phyloP scores from a whole-genome alignment of 2,888 invertebrate species.

The Beris chalybata region DNA sequence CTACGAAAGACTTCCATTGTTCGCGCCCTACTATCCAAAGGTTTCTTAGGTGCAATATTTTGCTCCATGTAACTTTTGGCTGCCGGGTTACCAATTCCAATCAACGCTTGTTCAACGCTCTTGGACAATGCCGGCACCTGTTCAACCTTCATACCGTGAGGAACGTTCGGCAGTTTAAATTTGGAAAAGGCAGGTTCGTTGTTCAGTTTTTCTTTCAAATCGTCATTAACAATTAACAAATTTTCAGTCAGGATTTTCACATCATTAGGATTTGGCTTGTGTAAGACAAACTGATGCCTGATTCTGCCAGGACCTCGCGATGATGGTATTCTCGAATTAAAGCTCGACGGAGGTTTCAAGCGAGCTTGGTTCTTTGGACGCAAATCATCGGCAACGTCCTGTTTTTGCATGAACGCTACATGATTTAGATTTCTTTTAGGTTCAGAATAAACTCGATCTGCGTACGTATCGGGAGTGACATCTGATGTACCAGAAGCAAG shows the following conservation, averaged over 20 bases:
- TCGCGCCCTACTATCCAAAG: neutral
- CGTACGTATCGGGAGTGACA: neutral
- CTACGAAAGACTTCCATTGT: conserved; percentile 13
- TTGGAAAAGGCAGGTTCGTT: too few species aligned
- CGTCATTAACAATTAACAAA: conserved; percentile 4
- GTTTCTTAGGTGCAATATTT: too few species aligned
- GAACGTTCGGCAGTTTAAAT: too few species aligned
- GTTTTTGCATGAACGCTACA: conserved; percentile 11
- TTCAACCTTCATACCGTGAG: too few species aligned
- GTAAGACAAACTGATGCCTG: conserved; percentile 7
- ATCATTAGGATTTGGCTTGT: neutral
- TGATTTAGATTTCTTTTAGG: neutral
- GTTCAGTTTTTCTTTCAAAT: neutral
- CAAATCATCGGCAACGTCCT: neutral
- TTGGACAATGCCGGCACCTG: too few species aligned
- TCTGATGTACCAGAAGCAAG: neutral
- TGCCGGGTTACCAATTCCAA: too few species aligned
- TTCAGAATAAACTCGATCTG: neutral
- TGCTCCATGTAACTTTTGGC: too few species aligned
- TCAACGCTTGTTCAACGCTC: too few species aligned
- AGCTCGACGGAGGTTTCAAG: neutral
- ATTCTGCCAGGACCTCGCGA: neutral
- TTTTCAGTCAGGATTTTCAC: conserved; percentile 1
- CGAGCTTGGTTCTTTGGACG: neutral
- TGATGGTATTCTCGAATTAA: neutral